phyloP scores from a whole-genome alignment of 2,113 vertebrate genomes.

The Tetrao urogallus region DNA sequence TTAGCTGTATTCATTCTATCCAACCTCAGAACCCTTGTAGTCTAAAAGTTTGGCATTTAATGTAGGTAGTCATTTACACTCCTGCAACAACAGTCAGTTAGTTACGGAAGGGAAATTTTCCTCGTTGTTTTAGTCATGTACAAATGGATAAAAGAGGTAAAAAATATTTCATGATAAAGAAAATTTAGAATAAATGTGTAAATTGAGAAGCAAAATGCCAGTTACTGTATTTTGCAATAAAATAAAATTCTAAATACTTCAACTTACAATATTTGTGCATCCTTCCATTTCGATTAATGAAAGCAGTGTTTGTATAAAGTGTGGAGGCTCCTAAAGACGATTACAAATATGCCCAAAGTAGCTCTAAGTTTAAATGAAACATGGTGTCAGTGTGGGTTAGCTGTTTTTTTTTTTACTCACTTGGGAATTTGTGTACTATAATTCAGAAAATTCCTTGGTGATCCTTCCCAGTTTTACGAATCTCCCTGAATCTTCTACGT shows the following conservation, averaged over 20 bases:
- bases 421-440: not conserved
- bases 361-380: not conserved
- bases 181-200: not conserved
- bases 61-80: not conserved
- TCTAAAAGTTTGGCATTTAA: not conserved
- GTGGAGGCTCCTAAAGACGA: not conserved
- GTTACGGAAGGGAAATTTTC: not conserved
- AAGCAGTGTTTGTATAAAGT: not conserved
- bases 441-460: not conserved
- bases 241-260: not conserved
- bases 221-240: not conserved
- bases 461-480: slow-evolving; percentile 19
- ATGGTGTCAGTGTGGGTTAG: not conserved
- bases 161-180: not conserved
- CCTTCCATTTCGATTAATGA: not conserved
- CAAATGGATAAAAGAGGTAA: not conserved
- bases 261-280: not conserved
- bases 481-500: not conserved
- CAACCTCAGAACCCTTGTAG: not conserved
- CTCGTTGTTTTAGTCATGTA: not conserved
- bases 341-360: not conserved
- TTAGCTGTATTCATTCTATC: not conserved
- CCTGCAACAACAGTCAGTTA: not conserved
- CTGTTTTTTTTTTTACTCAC: not conserved
- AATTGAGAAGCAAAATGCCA: not conserved